Base-by-base conservation (phyloP, 1,140 invertebrate genomes). In the Rhyzopertha dominica region DNA sequence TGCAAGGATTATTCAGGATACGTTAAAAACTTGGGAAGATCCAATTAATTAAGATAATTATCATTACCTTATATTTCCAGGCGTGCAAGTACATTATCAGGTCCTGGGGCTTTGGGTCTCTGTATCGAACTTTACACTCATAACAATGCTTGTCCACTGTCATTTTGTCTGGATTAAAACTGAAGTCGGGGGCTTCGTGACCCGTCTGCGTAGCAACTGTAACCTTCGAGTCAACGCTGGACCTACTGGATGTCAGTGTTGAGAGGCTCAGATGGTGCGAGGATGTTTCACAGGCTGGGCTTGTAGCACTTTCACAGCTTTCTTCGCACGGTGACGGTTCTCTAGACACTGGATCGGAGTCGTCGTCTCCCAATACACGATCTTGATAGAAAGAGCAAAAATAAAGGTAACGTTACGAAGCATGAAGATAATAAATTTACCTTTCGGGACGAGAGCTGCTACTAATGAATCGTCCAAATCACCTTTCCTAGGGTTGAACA, bases 1-100 rank as follows among this genome's bases (percentile, higher is more conserved):
- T n/a, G n/a, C n/a, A n/a, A n/a, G n/a, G n/a, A n/a, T n/a, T n/a
- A n/a, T n/a, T n/a, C n/a, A n/a, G n/a, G n/a, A n/a, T n/a, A n/a
- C n/a, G n/a, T n/a, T n/a, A n/a, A n/a, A n/a, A n/a, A n/a, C n/a
- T n/a, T n/a, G n/a, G n/a, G n/a, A n/a, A n/a, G n/a, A n/a, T n/a
- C n/a, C n/a, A n/a, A n/a, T n/a, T n/a, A n/a, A n/a, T n/a, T n/a
- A n/a, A n/a, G n/a, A n/a, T n/a, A n/a, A n/a, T n/a, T n/a, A n/a
- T n/a, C n/a, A 37, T 61, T 57, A 80, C 86, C 74, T 82, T 84
- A 66, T 95, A 96, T 60, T 84, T 87, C 78, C 90, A 89, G 12
- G 92, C 92, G 69, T 97, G 94, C 10, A 98, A 76, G 68, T 93
- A 96, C 88, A 98, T 95, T 43, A 95, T 82, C 12, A 97, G 74